phyloP scores from a whole-genome alignment of 2,797 vertebrate genomes.

The Tragopan temminckii region DNA sequence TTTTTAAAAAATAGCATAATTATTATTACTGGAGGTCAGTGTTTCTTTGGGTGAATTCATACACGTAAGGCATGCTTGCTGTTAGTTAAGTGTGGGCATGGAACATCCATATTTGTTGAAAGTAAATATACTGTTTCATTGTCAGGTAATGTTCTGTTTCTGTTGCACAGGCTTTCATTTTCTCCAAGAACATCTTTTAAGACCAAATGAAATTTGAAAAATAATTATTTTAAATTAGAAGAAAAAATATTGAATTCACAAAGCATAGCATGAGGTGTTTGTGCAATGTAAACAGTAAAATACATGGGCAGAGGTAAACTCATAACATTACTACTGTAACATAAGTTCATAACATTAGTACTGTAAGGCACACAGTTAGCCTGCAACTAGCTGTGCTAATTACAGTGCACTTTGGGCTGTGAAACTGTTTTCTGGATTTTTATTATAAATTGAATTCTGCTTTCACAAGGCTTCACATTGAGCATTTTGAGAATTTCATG shows the following conservation, averaged over 20 bases:
- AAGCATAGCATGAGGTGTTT: fast-evolving
- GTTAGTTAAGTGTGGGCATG: neutral
- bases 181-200: neutral
- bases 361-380: neutral
- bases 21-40: neutral
- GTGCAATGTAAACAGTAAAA: neutral
- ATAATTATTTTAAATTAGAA: neutral
- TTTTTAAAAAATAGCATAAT: neutral
- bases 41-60: neutral
- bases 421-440: neutral
- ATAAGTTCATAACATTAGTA: neutral
- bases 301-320: neutral
- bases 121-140: neutral
- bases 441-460: neutral
- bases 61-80: neutral
- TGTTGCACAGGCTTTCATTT: neutral
- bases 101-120: neutral
- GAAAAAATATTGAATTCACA: neutral
- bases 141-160: neutral
- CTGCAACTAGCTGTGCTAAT: neutral
- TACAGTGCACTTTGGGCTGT: neutral
- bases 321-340: neutral
- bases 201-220: neutral
- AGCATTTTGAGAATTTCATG: neutral
- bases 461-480: neutral